These are phyloP conservation scores for Petrocephalus microphthalmus DNA, from an alignment of 2,113 vertebrate genomes.

Conservation along the genomic window DNA sequence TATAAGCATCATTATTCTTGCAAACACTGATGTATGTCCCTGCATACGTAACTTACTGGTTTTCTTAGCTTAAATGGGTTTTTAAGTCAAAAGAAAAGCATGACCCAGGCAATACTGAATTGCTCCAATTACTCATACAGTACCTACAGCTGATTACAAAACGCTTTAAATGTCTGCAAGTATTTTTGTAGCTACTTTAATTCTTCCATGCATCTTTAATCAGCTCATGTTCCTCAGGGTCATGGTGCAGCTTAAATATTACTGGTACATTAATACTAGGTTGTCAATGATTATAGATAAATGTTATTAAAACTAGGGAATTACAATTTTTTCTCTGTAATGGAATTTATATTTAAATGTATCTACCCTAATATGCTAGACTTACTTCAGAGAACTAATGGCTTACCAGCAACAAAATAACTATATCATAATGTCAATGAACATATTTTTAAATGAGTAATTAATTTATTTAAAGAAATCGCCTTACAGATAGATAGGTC, in stretches of 20 bases:
- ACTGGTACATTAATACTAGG: neutral
- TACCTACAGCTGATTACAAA: neutral
- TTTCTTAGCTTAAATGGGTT: neutral
- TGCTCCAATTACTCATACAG: neutral
- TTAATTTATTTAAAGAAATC: neutral
- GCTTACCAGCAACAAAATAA: neutral
- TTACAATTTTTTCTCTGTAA: neutral
- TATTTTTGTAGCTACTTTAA: neutral
- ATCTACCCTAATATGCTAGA: neutral
- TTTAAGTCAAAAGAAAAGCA: neutral
- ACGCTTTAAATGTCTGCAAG: neutral
- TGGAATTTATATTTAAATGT: neutral
- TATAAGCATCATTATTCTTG: constrained; percentile 1
- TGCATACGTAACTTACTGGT: neutral
- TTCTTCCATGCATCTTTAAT: neutral
- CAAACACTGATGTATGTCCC: neutral
- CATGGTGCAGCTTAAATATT: neutral
- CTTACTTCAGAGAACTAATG: neutral
- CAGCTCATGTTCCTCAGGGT: neutral
- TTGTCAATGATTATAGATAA: neutral
- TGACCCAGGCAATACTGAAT: neutral
- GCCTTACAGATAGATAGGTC: neutral
- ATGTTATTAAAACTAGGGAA: neutral
- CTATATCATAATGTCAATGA: neutral
- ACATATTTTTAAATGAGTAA: neutral